A percentile compares a stretch with the other conserved stretches of the same genome.
These are phyloP conservation scores for Pollenia amentaria DNA, from an alignment of 2,888 invertebrate genomes.

Conservation along the genomic window DNA sequence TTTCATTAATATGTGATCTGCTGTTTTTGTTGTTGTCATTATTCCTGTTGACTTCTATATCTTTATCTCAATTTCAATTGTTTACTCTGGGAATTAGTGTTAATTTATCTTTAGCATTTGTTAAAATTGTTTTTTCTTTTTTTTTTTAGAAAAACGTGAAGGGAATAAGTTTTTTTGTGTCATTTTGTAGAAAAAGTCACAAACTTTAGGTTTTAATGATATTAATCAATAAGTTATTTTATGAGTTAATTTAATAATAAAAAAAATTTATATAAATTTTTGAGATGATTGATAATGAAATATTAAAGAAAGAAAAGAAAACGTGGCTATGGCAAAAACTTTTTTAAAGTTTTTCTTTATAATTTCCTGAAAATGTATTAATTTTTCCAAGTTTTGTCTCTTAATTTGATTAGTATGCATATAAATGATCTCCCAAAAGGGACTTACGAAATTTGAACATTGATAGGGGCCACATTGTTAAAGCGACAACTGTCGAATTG, in stretches of 20 bases:
- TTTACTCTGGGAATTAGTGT: slow-evolving; percentile 68
- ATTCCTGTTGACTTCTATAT: slow-evolving; percentile 53
- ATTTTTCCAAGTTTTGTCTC: no score
- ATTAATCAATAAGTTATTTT: slow-evolving; percentile 12
- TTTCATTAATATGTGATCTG: slow-evolving; percentile 62
- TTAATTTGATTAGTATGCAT: no score
- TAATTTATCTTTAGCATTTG: slow-evolving; percentile 72
- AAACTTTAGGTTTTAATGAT: not conserved
- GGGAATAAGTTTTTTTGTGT: slow-evolving; percentile 21
- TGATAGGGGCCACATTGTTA: no score
- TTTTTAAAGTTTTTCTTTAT: no score
- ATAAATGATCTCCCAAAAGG: no score
- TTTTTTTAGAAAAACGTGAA: slow-evolving; percentile 38
- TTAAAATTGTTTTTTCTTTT: slow-evolving; percentile 61
- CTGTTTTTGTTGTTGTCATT: slow-evolving; percentile 33
- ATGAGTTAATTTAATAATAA: no score
- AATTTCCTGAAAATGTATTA: no score
- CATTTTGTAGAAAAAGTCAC: not conserved
- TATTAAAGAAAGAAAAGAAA: not conserved
- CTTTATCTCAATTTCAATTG: slow-evolving; percentile 65
- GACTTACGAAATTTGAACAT: no score
- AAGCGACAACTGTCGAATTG: no score
- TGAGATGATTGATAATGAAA: slow-evolving; percentile 13
- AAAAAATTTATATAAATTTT: no score
- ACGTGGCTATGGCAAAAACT: no score